Evolutionary conservation across 2,113 vertebrate species (phyloP).

Genomic region (Diadophis punctatus): DNA sequence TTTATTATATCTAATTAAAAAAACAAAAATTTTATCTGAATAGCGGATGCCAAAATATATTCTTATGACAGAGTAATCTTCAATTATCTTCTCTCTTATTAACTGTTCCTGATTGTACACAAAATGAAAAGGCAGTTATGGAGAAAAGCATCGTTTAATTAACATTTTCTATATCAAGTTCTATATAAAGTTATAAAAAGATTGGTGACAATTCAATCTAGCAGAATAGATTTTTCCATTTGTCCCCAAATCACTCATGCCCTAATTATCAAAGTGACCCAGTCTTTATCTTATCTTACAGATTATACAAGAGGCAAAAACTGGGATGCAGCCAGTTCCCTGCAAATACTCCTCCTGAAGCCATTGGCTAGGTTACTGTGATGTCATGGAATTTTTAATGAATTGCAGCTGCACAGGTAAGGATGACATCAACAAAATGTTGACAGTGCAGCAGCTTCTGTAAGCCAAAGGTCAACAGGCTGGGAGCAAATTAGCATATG

Average conservation of each 20-base stretch:
- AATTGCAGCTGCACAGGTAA: not conserved
- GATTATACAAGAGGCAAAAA: not conserved
- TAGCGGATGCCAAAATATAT: not conserved
- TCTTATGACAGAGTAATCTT: not conserved
- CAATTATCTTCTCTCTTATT: not conserved
- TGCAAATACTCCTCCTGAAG: not conserved
- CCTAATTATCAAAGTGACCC: not conserved
- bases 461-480: not conserved
- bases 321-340: not conserved
- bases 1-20: not conserved
- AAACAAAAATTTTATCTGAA: not conserved
- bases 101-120: not conserved
- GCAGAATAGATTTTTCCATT: not conserved
- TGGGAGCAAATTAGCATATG: not conserved
- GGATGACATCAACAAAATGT: not conserved
- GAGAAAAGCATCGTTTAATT: not conserved
- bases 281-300: not conserved
- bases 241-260: not conserved
- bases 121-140: not conserved
- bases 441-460: not conserved
- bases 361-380: not conserved
- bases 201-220: not conserved
- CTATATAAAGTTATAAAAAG: not conserved
- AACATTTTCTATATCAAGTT: not conserved
- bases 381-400: slow-evolving; percentile 8